Base-by-base conservation (phyloP, 2,797 vertebrate species). In the Lophius americanus region DNA sequence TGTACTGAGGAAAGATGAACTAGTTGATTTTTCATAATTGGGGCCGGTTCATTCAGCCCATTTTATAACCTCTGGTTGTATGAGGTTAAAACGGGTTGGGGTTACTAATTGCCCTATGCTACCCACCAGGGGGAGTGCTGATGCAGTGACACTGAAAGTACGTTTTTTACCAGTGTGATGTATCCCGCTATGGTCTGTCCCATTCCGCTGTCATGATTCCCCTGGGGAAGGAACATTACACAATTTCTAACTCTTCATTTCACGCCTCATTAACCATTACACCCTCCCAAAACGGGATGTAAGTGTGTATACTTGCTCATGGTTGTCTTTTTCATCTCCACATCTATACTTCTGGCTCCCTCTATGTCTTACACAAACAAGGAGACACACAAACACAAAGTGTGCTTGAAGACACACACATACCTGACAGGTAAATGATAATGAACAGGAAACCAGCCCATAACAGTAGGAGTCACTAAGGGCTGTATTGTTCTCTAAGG, bases 191-290 rank as follows among this genome's bases (percentile, higher is more conserved):
- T 56, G 76, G 76, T 69, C 78, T 70, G 79, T 81, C 82, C 89
- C 83, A 76, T 83, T 84, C 72, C 10, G 60, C 80, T 75, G 68
- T 68, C 63, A 70, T 83, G 76, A 60, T 48, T 87, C 87, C 23
- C 87, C 88, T 52, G 62, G 85, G 85, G 88, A 90, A 71, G 66
- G 79, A 91, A 84, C 82, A 78, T 87, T 90, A 88, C 68, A 82
- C 81, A 81, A 86, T 86, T 78, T 85, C 87, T 78, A 82, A 84
- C 86, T 90, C 88, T 84, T 92, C 91, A 92, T 91, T 91, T 90
- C 89, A 91, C 77, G 64, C 88, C 89, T 92, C 89, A 91, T 92
- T 92, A 86, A 83, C 65, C 85, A 72, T 74, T 87, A 88, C 86
- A 85, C 77, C 84, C 76, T 75, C 85, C 86, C 79, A 83, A 90